Conservation (phyloP, 1,140 invertebrate species). For the Melipona quadrifasciata region DNA sequence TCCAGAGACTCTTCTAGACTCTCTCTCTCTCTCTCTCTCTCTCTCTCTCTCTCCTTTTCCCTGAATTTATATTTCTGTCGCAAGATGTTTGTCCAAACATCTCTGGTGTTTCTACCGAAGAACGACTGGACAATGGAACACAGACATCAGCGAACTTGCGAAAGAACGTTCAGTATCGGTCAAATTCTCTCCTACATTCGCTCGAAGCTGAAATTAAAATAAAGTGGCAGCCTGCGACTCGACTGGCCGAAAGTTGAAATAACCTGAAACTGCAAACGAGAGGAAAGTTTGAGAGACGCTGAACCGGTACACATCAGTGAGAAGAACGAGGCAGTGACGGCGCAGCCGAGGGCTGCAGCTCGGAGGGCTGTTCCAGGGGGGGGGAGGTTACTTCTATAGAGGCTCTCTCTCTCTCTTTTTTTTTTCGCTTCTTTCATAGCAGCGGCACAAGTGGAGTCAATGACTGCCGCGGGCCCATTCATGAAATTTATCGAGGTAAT, state of each 20-base stretch:
- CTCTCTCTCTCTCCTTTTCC: too few relatives aligned
- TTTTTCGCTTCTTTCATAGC: conserved; percentile 52
- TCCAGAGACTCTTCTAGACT: background rate
- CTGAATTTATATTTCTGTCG: background rate
- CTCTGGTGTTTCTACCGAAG: background rate
- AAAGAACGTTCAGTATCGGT: background rate
- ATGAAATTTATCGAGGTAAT: conserved; percentile 70
- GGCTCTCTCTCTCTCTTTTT: conserved; percentile 16
- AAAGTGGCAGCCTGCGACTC: background rate
- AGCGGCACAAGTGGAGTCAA: conserved; percentile 59
- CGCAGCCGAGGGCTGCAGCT: background rate
- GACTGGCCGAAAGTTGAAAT: background rate
- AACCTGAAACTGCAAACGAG: background rate
- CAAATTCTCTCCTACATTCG: background rate
- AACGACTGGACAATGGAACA: background rate
- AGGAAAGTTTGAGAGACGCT: conserved; percentile 17
- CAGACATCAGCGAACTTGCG: background rate
- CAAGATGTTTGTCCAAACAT: background rate
- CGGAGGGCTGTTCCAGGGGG: conserved; percentile 7
- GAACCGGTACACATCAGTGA: background rate
- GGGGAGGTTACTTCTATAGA: conserved; percentile 24
- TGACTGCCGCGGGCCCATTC: conserved; percentile 64
- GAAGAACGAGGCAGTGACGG: conserved; percentile 8
- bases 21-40: too few relatives aligned
- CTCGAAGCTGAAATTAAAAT: background rate